phyloP scores from a whole-genome alignment of 35 echinoderm and acorn worm species.

The Heliocidaris tuberculata region DNA sequence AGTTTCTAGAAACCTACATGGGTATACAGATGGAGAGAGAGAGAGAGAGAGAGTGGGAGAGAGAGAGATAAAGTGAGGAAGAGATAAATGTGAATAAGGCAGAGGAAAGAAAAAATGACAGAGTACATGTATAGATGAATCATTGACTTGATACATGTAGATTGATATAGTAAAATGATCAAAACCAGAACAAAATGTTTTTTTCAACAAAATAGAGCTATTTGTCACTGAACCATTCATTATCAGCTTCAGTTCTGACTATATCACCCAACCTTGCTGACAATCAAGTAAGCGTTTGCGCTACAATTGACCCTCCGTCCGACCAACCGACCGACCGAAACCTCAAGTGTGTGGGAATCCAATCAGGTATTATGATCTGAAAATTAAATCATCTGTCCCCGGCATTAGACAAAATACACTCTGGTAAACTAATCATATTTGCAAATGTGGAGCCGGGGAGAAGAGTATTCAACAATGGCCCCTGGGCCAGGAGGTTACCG shows the following conservation, averaged over 20 bases:
- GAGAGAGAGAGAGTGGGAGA: not conserved
- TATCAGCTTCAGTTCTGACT: not conserved
- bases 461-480: not conserved
- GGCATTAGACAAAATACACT: not conserved
- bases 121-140: not conserved
- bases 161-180: not conserved
- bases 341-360: not conserved
- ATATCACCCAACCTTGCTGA: not conserved
- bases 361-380: constrained; percentile 26
- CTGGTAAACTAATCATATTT: constrained; percentile 33
- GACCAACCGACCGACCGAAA: not conserved
- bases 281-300: not conserved
- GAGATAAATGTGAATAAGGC: no score
- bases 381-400: constrained; percentile 25
- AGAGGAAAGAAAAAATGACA: not conserved
- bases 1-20: no score
- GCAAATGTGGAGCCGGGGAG: constrained; percentile 22
- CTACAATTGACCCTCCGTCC: not conserved
- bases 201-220: not conserved
- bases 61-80: not conserved
- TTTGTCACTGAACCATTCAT: not conserved
- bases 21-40: not conserved
- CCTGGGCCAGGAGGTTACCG: not conserved
- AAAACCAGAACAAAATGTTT: not conserved
- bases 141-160: not conserved